phyloP scores from a whole-genome alignment of 2,888 invertebrate species.

The Ormia ochracea region DNA sequence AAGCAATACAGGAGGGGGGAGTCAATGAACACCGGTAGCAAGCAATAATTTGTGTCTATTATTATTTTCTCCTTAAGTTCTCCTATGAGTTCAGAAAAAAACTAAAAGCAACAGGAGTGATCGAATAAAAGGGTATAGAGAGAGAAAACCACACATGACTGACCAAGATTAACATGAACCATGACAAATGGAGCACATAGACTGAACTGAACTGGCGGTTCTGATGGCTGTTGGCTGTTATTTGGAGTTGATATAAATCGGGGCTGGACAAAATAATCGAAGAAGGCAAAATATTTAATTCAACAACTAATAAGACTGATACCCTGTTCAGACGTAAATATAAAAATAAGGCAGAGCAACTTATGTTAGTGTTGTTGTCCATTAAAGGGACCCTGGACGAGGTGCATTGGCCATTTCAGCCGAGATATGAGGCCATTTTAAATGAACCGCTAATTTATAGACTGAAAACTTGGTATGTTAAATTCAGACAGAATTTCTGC shows the following conservation, averaged over 20 bases:
- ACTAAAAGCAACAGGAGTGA: neutral
- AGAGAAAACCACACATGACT: conserved; percentile 43
- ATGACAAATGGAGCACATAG: conserved; percentile 1
- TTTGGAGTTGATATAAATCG: neutral
- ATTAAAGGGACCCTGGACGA: too few species aligned
- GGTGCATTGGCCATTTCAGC: too few species aligned
- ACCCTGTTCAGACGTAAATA: too few species aligned
- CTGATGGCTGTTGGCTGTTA: neutral
- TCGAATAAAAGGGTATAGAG: neutral
- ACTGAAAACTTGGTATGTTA: too few species aligned
- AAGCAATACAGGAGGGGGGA: conserved; percentile 3
- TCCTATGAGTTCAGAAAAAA: conserved; percentile 19
- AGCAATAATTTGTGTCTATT: conserved; percentile 1
- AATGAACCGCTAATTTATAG: too few species aligned
- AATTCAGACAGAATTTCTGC: too few species aligned
- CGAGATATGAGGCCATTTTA: too few species aligned
- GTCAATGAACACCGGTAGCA: conserved; percentile 43
- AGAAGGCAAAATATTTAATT: too few species aligned
- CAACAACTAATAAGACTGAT: too few species aligned
- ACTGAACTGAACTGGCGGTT: neutral
- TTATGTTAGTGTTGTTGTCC: too few species aligned
- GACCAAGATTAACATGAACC: conserved; percentile 28
- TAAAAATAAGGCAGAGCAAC: too few species aligned
- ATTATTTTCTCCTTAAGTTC: neutral
- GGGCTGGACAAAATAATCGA: neutral